phyloP scores from a whole-genome alignment of 2,797 vertebrate species.

The Crocodylus rhombifer region DNA sequence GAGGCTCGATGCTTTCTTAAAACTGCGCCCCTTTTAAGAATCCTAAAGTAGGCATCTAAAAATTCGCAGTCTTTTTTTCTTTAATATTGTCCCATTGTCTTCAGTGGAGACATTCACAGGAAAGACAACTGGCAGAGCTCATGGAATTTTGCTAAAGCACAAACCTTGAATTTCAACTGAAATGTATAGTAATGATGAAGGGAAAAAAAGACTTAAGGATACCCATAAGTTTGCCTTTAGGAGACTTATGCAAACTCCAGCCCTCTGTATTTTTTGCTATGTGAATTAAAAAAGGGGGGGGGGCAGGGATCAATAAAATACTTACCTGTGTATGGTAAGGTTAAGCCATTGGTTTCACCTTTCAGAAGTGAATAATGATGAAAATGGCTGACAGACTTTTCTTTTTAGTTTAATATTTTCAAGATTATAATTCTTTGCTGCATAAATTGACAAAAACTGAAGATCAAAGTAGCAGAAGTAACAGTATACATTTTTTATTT shows the following conservation, averaged over 20 bases:
- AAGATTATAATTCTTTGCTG: neutral
- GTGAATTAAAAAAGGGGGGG: too few relatives aligned
- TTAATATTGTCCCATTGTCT: neutral
- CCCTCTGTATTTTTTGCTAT: too few relatives aligned
- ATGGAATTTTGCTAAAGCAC: neutral
- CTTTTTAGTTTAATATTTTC: neutral
- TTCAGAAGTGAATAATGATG: neutral
- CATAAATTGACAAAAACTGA: neutral
- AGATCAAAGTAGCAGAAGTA: neutral
- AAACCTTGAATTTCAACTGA: neutral
- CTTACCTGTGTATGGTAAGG: neutral
- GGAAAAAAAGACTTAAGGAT: neutral
- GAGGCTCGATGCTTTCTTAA: neutral
- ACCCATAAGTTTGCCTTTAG: neutral
- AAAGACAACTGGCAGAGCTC: neutral
- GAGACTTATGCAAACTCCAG: neutral
- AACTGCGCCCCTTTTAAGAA: neutral
- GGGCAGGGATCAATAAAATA: neutral
- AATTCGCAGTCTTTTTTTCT: too few relatives aligned
- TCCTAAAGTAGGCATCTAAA: neutral
- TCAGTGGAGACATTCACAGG: neutral
- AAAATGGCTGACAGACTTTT: neutral
- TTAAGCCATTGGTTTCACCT: neutral
- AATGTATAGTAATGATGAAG: neutral
- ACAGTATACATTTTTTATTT: neutral